A percentile compares a stretch with the other conserved stretches of the same genome.
phyloP scores from a whole-genome alignment of 1,140 invertebrate genomes.

The Pollicipes pollicipes region DNA sequence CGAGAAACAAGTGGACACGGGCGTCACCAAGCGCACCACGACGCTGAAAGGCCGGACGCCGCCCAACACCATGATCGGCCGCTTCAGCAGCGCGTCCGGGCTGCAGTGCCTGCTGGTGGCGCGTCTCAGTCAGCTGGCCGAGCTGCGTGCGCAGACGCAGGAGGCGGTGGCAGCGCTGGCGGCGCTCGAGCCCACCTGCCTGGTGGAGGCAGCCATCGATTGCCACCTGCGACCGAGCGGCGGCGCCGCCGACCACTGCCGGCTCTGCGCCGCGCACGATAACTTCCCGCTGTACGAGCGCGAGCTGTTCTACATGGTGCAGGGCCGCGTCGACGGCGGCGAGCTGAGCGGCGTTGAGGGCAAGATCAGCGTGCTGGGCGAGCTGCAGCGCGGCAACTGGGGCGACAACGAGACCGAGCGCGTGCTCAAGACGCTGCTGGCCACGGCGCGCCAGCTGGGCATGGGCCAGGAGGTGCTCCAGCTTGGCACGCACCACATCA shows the following conservation, averaged over 20 bases:
- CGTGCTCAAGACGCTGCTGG: constrained; percentile 31
- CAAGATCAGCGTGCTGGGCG: constrained; percentile 16
- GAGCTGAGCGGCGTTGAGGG: background rate
- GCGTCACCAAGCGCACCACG: background rate
- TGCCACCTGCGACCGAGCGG: constrained; percentile 42
- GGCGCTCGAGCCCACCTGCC: constrained; percentile 22
- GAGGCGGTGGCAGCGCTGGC: constrained; percentile 25
- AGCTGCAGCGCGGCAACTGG: constrained; percentile 31
- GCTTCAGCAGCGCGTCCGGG: constrained; percentile 17
- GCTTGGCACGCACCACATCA: constrained; percentile 30
- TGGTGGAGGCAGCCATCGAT: constrained; percentile 38
- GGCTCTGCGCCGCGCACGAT: constrained; percentile 33
- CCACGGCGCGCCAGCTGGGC: constrained; percentile 21
- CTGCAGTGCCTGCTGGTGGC: constrained; percentile 29
- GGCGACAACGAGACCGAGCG: constrained; percentile 37
- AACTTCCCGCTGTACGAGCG: constrained; percentile 36
- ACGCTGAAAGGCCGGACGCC: background rate
- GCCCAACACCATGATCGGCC: background rate
- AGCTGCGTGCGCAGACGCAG: constrained; percentile 25
- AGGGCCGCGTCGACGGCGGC: background rate
- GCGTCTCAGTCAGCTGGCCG: constrained; percentile 29
- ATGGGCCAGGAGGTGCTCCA: constrained; percentile 23
- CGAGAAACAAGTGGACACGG: background rate
- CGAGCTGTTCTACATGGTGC: constrained; percentile 30
- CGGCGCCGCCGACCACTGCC: constrained; percentile 24